Conservation (phyloP, 2,797 vertebrate genomes). For the Meriones psammophilus region DNA sequence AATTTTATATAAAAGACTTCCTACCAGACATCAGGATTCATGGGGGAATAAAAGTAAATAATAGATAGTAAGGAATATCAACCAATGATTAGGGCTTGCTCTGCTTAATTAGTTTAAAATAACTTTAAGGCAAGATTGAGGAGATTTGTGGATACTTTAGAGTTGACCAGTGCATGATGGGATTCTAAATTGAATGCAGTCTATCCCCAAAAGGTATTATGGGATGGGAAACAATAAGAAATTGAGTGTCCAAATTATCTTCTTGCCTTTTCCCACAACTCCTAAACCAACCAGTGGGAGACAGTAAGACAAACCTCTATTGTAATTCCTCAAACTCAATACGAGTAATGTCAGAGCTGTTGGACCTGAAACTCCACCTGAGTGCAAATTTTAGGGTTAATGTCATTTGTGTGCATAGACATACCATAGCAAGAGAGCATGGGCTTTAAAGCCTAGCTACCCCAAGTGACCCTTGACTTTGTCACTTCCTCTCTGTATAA, state of each 20-base stretch:
- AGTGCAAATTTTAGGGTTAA: background rate
- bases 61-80: slow-evolving; percentile 79
- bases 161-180: slow-evolving; percentile 67
- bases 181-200: slow-evolving; percentile 42
- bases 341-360: background rate
- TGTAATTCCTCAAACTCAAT: background rate
- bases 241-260: slow-evolving; percentile 3
- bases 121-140: slow-evolving; percentile 79
- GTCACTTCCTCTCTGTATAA: background rate
- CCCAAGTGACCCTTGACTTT: background rate
- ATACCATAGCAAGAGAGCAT: background rate
- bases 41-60: slow-evolving; percentile 82
- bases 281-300: background rate
- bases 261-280: slow-evolving; percentile 31
- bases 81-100: slow-evolving; percentile 70
- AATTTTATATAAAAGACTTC: slow-evolving; percentile 83
- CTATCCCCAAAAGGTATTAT: slow-evolving; percentile 46
- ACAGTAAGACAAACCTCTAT: background rate
- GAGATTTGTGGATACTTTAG: slow-evolving; percentile 68
- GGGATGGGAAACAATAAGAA: slow-evolving; percentile 40
- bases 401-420: background rate
- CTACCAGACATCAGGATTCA: slow-evolving; percentile 76
- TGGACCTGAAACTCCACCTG: background rate
- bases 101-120: slow-evolving; percentile 82
- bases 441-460: background rate